These are phyloP conservation scores for Odocoileus virginianus DNA, from an alignment of 2,113 vertebrate genomes.

Conservation along the genomic window DNA sequence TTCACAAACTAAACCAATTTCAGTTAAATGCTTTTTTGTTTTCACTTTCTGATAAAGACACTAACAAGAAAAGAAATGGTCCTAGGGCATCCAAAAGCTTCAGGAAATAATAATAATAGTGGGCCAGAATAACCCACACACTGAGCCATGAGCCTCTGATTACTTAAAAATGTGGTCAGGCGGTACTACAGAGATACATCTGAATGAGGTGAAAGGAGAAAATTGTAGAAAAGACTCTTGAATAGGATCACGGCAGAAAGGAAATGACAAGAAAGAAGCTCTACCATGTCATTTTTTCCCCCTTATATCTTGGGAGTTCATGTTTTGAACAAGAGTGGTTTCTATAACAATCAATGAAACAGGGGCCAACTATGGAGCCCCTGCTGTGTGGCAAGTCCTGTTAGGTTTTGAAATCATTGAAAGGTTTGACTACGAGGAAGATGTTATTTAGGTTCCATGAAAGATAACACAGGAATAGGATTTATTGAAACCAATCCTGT, in stretches of 20 bases:
- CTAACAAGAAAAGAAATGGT: background rate
- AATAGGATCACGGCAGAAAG: background rate
- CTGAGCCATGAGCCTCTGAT: slow-evolving; percentile 23
- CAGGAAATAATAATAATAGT: background rate
- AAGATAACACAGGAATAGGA: background rate
- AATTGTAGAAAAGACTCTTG: slow-evolving; percentile 43
- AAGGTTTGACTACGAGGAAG: background rate
- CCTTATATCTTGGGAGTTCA: background rate
- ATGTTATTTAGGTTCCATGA: slow-evolving; percentile 10
- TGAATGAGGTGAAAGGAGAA: slow-evolving; percentile 37
- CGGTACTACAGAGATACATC: background rate
- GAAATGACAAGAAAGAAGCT: slow-evolving; percentile 1
- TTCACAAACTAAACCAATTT: background rate
- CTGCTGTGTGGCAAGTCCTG: background rate
- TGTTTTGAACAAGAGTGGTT: slow-evolving; percentile 47
- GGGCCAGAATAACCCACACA: slow-evolving; percentile 13
- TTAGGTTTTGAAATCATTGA: slow-evolving; percentile 28
- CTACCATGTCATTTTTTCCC: slow-evolving; percentile 34
- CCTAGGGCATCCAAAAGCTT: background rate
- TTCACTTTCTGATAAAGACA: background rate
- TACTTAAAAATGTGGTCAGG: slow-evolving; percentile 12
- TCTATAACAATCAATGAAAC: slow-evolving; percentile 44
- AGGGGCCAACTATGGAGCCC: background rate
- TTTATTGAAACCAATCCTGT: background rate
- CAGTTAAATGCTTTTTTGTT: background rate